phyloP scores from a whole-genome alignment of 2,888 invertebrate species.

The Argynnis bischoffii region DNA sequence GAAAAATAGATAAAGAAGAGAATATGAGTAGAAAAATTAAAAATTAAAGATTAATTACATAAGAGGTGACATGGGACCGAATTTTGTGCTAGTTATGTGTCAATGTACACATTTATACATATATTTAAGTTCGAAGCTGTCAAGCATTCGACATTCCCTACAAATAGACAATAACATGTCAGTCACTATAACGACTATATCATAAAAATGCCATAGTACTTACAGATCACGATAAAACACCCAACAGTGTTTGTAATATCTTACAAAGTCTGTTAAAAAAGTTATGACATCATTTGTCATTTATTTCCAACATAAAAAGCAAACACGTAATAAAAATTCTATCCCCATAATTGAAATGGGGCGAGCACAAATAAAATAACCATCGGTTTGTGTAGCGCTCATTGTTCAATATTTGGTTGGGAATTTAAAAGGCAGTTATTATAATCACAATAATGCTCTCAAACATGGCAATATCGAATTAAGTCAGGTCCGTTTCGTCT shows the following conservation, averaged over 20 bases:
- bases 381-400: slow-evolving; percentile 22
- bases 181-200: too few species aligned
- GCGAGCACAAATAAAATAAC: slow-evolving; percentile 30
- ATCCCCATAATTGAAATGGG: slow-evolving; percentile 33
- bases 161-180: too few species aligned
- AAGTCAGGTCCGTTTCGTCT: slow-evolving; percentile 62
- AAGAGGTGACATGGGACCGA: too few species aligned
- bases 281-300: slow-evolving; percentile 20
- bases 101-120: too few species aligned
- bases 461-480: slow-evolving; percentile 65
- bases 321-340: slow-evolving; percentile 31
- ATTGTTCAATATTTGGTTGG: slow-evolving; percentile 34
- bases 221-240: neutral
- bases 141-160: too few species aligned
- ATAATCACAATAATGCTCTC: slow-evolving; percentile 58
- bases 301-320: slow-evolving; percentile 24
- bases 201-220: neutral
- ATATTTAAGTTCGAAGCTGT: too few species aligned
- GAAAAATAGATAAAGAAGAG: too few species aligned
- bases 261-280: slow-evolving; percentile 15
- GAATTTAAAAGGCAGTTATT: slow-evolving; percentile 42
- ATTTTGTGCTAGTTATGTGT: too few species aligned
- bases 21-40: too few species aligned
- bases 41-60: too few species aligned
- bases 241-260: neutral